These are phyloP conservation scores for Lytechinus pictus DNA, from an alignment of 35 echinoderm and acorn worm genomes.

Conservation along the genomic window DNA sequence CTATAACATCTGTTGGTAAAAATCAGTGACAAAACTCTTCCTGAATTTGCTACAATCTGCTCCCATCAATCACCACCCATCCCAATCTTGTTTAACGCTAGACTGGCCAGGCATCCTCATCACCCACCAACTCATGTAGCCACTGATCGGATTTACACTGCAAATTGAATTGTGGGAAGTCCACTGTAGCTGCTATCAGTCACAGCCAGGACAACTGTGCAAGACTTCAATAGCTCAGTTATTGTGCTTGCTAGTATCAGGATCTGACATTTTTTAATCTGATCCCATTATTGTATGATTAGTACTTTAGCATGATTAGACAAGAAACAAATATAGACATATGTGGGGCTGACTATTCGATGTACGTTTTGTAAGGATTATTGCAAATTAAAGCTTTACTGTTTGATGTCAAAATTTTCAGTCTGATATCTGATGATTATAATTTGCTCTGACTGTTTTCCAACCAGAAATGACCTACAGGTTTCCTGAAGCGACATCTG, in stretches of 20 bases:
- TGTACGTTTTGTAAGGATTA: not conserved
- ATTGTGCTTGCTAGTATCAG: not conserved
- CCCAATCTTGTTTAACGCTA: constrained; percentile 18
- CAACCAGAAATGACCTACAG: not conserved
- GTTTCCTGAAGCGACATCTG: not conserved
- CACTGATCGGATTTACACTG: not conserved
- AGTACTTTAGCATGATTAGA: not conserved
- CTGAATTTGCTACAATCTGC: not conserved
- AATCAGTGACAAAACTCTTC: not conserved
- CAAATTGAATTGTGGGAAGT: not conserved
- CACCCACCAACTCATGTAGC: not conserved
- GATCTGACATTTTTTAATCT: not conserved
- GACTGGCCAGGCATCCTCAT: not conserved
- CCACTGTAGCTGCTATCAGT: not conserved
- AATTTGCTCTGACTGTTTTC: not conserved
- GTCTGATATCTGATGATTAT: not conserved
- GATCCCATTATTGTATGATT: not conserved
- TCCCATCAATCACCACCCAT: not conserved
- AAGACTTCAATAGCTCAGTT: not conserved
- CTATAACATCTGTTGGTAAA: too few relatives aligned
- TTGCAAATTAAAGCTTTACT: not conserved
- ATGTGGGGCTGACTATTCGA: not conserved
- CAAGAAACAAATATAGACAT: not conserved
- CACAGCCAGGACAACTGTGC: not conserved
- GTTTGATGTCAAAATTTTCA: not conserved